Conservation (phyloP, 2,888 invertebrate species). For the Uropetala carovei region DNA sequence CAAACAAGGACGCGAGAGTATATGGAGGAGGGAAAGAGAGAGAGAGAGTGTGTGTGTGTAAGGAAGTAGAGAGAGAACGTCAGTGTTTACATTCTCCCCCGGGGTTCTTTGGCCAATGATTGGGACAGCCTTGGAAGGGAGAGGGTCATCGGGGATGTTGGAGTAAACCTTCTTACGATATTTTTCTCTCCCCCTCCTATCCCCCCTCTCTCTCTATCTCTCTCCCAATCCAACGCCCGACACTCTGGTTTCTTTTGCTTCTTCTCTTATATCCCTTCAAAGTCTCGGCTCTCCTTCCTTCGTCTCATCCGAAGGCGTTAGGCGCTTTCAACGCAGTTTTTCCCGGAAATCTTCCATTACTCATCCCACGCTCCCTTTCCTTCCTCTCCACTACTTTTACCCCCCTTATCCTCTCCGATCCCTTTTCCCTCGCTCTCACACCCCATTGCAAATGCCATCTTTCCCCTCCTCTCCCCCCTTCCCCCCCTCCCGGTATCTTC, state of each 20-base stretch:
- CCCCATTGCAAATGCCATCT: not conserved
- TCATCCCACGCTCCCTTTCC: no score
- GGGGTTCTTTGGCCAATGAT: not conserved
- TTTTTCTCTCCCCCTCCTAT: not conserved
- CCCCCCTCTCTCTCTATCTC: not conserved
- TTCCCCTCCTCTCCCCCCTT: not conserved
- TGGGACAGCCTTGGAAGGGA: not conserved
- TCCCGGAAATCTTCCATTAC: no score
- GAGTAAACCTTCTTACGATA: not conserved
- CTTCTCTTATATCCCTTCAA: no score
- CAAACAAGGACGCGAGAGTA: conserved; percentile 17
- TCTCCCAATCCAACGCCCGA: not conserved
- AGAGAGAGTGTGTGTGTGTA: not conserved
- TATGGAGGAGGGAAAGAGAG: not conserved
- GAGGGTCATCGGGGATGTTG: not conserved
- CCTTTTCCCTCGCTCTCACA: not conserved
- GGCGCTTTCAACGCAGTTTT: no score
- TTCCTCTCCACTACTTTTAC: no score
- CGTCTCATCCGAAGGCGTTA: no score
- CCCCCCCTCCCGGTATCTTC: not conserved
- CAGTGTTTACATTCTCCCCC: conserved; percentile 43
- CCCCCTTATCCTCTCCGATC: no score
- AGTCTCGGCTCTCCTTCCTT: no score
- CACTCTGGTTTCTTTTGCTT: not conserved
- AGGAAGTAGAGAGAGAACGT: not conserved